A percentile compares a stretch with the other conserved stretches of the same genome.
phyloP scores from a whole-genome alignment of 92 coral and sea anemone genomes.

The Epizoanthus stellaris region DNA sequence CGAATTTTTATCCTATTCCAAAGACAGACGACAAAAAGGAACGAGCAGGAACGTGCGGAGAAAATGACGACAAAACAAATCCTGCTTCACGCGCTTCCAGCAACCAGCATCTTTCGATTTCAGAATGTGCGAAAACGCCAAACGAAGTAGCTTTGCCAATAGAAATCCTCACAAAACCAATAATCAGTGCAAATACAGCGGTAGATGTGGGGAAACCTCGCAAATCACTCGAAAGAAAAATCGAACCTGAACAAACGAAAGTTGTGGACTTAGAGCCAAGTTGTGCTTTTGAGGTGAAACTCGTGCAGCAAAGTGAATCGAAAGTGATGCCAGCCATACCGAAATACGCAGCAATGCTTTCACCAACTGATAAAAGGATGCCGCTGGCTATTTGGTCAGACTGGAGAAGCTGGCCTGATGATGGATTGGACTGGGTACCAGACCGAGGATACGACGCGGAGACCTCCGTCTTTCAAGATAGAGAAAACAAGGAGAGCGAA shows the following conservation, averaged over 20 bases:
- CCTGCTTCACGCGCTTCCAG: not conserved
- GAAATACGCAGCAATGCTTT: not conserved
- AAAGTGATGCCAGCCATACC: conserved; percentile 28
- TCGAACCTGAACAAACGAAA: not conserved
- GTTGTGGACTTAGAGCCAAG: not conserved
- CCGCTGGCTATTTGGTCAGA: conserved; percentile 5
- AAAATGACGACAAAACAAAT: not conserved
- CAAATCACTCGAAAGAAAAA: not conserved
- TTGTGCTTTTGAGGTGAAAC: not conserved
- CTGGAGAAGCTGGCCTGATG: not conserved
- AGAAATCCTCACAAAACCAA: not conserved
- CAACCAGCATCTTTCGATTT: not conserved
- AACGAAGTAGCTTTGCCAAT: no score
- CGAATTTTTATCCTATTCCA: conserved; percentile 1
- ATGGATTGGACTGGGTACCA: conserved; percentile 5
- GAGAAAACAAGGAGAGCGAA: not conserved
- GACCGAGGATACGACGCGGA: not conserved
- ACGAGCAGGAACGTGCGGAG: not conserved
- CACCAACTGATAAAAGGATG: conserved; percentile 16
- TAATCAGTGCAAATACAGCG: not conserved
- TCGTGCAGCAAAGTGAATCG: not conserved
- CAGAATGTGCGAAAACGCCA: not conserved
- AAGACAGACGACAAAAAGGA: not conserved
- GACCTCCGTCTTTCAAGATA: not conserved
- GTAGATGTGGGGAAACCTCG: not conserved